Conservation (phyloP, 2,797 vertebrate genomes). For the Galagoides demidoff region DNA sequence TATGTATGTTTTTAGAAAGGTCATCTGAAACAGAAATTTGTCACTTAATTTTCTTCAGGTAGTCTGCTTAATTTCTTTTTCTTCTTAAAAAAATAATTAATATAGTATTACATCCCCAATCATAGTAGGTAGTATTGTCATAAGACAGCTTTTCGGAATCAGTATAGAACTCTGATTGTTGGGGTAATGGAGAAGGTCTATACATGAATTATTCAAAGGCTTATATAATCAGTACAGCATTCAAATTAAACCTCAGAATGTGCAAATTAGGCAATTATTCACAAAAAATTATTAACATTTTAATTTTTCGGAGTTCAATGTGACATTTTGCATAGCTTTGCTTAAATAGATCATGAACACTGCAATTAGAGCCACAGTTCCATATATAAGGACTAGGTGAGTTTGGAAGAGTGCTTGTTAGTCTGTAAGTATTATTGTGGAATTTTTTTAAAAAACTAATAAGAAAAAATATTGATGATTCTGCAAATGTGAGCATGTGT, state of each 20-base stretch:
- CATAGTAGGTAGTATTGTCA: conserved; percentile 57
- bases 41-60: conserved; percentile 58
- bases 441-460: too few species aligned
- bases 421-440: neutral
- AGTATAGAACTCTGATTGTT: conserved; percentile 56
- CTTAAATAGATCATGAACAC: conserved; percentile 64
- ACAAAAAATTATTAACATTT: conserved; percentile 79
- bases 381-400: neutral
- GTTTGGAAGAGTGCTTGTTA: neutral
- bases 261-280: conserved; percentile 80
- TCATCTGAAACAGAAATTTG: conserved; percentile 65
- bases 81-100: conserved; percentile 30
- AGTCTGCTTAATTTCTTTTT: conserved; percentile 2
- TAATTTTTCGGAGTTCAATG: conserved; percentile 74
- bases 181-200: conserved; percentile 65
- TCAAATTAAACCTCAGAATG: conserved; percentile 76
- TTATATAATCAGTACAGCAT: conserved; percentile 74
- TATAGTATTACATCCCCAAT: conserved; percentile 14
- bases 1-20: conserved; percentile 51
- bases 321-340: conserved; percentile 71
- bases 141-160: conserved; percentile 45
- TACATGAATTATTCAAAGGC: conserved; percentile 77
- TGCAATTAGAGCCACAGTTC: conserved; percentile 42
- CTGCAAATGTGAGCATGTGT: neutral
- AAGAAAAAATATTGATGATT: conserved; percentile 1